These are phyloP conservation scores for Pseudanteris insignis DNA, from an alignment of 2,888 invertebrate genomes.

Conservation along the genomic window DNA sequence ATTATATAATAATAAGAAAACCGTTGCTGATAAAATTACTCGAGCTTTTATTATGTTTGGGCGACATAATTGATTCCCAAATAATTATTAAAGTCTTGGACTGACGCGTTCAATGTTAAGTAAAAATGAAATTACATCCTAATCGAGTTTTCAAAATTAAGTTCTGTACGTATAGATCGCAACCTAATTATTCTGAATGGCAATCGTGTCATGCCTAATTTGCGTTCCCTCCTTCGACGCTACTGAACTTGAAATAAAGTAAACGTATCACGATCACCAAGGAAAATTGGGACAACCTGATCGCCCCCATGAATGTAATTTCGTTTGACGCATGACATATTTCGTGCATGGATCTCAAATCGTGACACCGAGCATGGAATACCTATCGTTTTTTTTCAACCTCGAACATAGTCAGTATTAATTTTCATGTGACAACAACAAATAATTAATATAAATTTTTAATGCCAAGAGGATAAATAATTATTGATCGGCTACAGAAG, in stretches of 20 bases:
- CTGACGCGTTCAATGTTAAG: conserved; percentile 1
- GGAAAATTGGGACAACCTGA: conserved; percentile 25
- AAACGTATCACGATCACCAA: conserved; percentile 25
- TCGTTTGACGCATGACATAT: neutral
- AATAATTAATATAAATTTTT: no score
- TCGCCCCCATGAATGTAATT: conserved; percentile 12
- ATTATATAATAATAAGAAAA: no score
- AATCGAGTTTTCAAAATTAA: conserved; percentile 9
- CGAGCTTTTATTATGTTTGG: conserved; percentile 3
- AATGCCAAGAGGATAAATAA: no score
- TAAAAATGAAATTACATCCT: conserved; percentile 16
- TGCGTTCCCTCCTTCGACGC: neutral
- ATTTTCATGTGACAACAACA: no score
- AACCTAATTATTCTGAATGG: conserved; percentile 8
- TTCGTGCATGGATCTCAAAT: no score
- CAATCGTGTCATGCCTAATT: conserved; percentile 15
- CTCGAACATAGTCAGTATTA: no score
- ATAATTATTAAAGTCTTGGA: conserved; percentile 13
- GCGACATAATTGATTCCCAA: conserved; percentile 13
- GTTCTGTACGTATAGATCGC: conserved; percentile 9
- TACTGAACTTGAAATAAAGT: conserved; percentile 15
- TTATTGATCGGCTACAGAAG: no score
- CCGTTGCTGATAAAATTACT: no score
- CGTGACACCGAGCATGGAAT: no score
- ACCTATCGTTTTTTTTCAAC: no score